Conservation (phyloP, 2,113 vertebrate genomes). For the Mola mola region DNA sequence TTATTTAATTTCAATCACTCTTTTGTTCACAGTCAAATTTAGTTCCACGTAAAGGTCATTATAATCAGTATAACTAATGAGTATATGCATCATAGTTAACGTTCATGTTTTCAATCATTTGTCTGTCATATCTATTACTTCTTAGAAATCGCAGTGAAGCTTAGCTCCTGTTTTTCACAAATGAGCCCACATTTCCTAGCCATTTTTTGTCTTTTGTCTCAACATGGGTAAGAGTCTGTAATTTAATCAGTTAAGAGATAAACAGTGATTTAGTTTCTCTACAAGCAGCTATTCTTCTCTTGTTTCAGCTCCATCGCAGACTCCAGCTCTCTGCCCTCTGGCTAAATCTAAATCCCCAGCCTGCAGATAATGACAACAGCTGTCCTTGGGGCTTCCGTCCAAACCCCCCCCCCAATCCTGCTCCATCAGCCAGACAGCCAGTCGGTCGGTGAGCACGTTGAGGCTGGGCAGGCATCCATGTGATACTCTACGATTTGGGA, state of each 20-base stretch:
- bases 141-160: not conserved
- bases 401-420: constrained; percentile 1
- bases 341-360: constrained; percentile 36
- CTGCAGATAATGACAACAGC: constrained; percentile 68
- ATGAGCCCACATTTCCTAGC: too few relatives aligned
- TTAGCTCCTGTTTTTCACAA: too few relatives aligned
- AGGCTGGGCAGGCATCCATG: constrained; percentile 62
- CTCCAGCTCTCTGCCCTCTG: constrained; percentile 44
- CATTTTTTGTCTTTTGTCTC: too few relatives aligned
- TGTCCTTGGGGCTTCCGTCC: constrained; percentile 60
- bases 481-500: constrained; percentile 23
- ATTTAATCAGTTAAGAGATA: not conserved
- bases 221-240: not conserved
- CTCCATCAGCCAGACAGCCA: constrained; percentile 58
- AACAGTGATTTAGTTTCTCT: not conserved
- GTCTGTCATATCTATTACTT: not conserved
- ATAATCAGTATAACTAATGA: too few relatives aligned
- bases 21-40: too few relatives aligned
- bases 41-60: too few relatives aligned
- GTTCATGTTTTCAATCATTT: too few relatives aligned
- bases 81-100: too few relatives aligned
- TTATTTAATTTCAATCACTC: too few relatives aligned
- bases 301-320: not conserved
- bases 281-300: constrained; percentile 15
- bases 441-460: constrained; percentile 55